These are phyloP conservation scores for Gasteruption jaculator DNA, from an alignment of 2,888 invertebrate species.

Conservation along the genomic window DNA sequence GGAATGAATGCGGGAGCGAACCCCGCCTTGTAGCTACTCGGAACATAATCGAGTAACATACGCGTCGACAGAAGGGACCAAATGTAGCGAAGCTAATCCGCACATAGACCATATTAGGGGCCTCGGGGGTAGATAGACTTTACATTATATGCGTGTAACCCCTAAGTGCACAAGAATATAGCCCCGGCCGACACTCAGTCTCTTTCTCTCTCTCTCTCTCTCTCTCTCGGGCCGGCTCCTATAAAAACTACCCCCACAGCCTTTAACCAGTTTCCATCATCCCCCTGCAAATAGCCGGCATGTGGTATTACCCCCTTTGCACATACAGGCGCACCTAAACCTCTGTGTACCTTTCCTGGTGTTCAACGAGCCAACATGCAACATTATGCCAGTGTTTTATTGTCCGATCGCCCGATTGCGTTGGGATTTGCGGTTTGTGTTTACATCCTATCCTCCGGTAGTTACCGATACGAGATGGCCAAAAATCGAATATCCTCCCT, in stretches of 20 bases:
- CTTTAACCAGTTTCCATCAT: slow-evolving; percentile 19
- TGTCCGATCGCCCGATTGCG: slow-evolving; percentile 47
- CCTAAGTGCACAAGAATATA: slow-evolving; percentile 30
- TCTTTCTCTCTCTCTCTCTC: slow-evolving; percentile 7
- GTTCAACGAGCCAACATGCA: slow-evolving; percentile 40
- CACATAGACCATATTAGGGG: slow-evolving; percentile 30
- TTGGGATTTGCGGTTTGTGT: slow-evolving; percentile 25
- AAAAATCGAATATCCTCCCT: background rate
- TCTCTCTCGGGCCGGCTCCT: background rate
- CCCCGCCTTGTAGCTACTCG: no score
- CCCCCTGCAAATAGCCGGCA: slow-evolving; percentile 32
- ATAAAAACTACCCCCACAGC: background rate
- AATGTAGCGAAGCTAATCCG: slow-evolving; percentile 50
- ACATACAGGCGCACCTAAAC: no score
- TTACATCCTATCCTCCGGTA: slow-evolving; percentile 20
- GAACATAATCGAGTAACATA: slow-evolving; percentile 31
- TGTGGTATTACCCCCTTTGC: no score
- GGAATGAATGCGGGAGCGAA: no score
- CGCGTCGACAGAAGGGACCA: slow-evolving; percentile 49
- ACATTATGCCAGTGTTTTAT: slow-evolving; percentile 46
- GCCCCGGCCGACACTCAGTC: background rate
- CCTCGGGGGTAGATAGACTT: no score
- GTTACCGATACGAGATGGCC: slow-evolving; percentile 1
- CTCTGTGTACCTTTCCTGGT: slow-evolving; percentile 37
- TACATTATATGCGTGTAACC: slow-evolving; percentile 22